Evolutionary conservation across 2,888 invertebrate species (phyloP).

Genomic region (Argynnis bischoffii): DNA sequence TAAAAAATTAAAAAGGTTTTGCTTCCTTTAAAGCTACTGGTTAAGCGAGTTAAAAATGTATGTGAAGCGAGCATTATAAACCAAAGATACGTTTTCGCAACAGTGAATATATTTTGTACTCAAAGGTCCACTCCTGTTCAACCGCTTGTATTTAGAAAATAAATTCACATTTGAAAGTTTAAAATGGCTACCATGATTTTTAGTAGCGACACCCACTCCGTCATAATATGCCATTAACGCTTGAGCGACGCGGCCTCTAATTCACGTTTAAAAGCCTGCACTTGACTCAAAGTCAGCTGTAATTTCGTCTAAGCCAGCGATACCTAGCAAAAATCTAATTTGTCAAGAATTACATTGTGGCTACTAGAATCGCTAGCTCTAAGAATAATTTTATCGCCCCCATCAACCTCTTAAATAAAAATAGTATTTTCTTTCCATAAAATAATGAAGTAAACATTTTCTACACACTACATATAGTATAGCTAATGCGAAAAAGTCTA

Average conservation of each 20-base stretch:
- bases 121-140: conserved; percentile 8
- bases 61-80: conserved; percentile 37
- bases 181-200: conserved; percentile 69
- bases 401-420: no score
- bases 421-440: no score
- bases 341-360: conserved; percentile 72
- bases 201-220: conserved; percentile 67
- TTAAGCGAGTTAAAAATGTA: conserved; percentile 40
- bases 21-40: conserved; percentile 52
- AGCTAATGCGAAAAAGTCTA: no score
- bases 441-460: no score
- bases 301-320: conserved; percentile 79
- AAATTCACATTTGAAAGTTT: conserved; percentile 44
- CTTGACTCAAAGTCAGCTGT: conserved; percentile 77
- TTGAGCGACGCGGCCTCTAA: conserved; percentile 75
- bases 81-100: conserved; percentile 29
- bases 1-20: conserved; percentile 57
- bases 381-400: conserved; percentile 22
- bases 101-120: conserved; percentile 35
- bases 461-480: no score
- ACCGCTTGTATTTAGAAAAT: conserved; percentile 10
- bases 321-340: conserved; percentile 79
- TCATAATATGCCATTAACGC: conserved; percentile 78
- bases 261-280: conserved; percentile 81
- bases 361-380: conserved; percentile 52